These are phyloP conservation scores for Leucosticte australis DNA, from an alignment of 2,113 vertebrate genomes.

Conservation along the genomic window DNA sequence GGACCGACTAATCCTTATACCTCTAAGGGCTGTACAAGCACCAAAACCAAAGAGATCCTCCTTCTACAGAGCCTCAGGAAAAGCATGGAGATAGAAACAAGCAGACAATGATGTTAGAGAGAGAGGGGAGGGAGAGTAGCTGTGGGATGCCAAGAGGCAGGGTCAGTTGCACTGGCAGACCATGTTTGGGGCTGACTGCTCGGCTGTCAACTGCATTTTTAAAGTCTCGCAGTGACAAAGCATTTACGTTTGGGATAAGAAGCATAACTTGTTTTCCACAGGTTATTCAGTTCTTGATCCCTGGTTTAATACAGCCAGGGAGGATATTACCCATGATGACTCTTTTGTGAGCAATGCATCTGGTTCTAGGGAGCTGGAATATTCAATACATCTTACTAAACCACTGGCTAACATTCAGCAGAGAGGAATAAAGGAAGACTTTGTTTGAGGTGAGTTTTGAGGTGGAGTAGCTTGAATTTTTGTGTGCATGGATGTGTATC, in stretches of 20 bases:
- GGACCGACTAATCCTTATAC: neutral
- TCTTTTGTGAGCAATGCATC: neutral
- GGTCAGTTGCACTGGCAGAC: rapidly evolving
- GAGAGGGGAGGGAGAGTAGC: neutral
- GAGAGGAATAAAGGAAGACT: neutral
- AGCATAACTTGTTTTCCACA: neutral
- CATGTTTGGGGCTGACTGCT: neutral
- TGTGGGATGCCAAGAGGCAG: neutral
- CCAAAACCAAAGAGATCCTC: rapidly evolving
- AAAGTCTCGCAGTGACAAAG: neutral
- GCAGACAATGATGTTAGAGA: rapidly evolving
- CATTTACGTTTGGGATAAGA: neutral
- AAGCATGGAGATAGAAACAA: neutral
- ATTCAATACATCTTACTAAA: neutral
- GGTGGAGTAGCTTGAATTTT: neutral
- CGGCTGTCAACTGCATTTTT: neutral
- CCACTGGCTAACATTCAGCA: neutral
- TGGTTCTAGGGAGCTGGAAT: neutral
- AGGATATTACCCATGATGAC: neutral
- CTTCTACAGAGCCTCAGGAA: neutral
- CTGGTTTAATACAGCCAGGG: neutral
- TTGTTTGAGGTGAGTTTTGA: neutral
- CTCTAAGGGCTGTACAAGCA: neutral
- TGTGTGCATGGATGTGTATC: neutral
- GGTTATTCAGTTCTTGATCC: neutral